Percentiles rank a stretch among this genome's conserved stretches.
Conservation (phyloP, 1,140 invertebrate species). For the Drosophila pectinifera region DNA sequence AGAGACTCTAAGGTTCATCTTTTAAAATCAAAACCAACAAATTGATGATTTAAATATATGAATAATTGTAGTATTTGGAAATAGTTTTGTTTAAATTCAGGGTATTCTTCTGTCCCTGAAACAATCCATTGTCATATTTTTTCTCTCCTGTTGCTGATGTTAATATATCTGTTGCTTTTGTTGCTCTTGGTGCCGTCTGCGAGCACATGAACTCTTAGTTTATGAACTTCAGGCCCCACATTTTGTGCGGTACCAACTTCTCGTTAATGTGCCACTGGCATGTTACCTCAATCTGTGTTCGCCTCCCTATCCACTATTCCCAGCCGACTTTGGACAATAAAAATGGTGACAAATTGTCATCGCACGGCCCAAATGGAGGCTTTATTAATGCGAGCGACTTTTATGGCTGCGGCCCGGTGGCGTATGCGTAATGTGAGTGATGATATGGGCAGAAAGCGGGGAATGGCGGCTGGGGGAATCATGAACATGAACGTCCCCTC, state of each 20-base stretch:
- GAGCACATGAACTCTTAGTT: conserved; percentile 77
- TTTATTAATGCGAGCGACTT: conserved; percentile 73
- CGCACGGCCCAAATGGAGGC: conserved; percentile 65
- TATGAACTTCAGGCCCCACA: conserved; percentile 66
- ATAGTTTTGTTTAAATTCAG: neutral
- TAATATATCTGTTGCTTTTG: conserved; percentile 22
- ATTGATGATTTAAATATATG: neutral
- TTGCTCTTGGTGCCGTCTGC: conserved; percentile 39
- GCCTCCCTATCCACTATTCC: conserved; percentile 8
- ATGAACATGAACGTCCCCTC: conserved; percentile 10
- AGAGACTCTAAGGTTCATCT: no score
- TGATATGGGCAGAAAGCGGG: neutral
- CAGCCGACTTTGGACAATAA: conserved; percentile 55
- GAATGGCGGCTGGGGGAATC: conserved; percentile 7
- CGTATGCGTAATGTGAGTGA: conserved; percentile 64
- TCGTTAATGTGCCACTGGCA: conserved; percentile 51
- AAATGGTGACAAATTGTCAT: conserved; percentile 81
- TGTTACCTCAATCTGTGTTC: conserved; percentile 58
- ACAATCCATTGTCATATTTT: neutral
- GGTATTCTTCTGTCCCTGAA: neutral
- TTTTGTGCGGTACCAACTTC: conserved; percentile 28
- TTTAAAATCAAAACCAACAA: neutral
- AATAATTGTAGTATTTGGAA: neutral
- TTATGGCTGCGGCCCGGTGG: conserved; percentile 58
- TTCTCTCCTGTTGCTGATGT: conserved; percentile 21